These are phyloP conservation scores for Channallabes apus DNA, from an alignment of 2,797 vertebrate genomes.

Conservation along the genomic window DNA sequence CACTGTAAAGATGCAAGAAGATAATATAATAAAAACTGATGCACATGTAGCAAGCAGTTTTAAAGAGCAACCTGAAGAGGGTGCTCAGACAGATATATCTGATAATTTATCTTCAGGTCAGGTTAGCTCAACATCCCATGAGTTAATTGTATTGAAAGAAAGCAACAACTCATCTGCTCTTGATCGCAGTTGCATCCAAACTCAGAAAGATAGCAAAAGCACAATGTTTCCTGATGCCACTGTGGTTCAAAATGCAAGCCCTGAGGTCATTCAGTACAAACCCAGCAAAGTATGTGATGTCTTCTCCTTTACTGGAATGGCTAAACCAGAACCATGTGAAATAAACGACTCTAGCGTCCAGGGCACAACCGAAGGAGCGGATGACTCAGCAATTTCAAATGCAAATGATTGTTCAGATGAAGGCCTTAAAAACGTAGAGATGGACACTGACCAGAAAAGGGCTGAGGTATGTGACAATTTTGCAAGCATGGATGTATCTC, in stretches of 20 bases:
- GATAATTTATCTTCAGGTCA: constrained; percentile 19
- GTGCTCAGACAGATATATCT: constrained; percentile 49
- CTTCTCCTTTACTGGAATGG: background rate
- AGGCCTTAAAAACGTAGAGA: background rate
- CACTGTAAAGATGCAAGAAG: background rate
- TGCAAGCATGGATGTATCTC: background rate
- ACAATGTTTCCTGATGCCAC: background rate
- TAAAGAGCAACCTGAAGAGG: constrained; percentile 15
- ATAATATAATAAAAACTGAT: constrained; percentile 12
- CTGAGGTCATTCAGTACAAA: background rate
- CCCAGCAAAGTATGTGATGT: background rate
- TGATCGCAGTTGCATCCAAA: background rate
- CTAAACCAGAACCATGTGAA: constrained; percentile 23
- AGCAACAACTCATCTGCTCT: background rate
- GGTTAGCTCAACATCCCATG: background rate
- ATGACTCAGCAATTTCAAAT: background rate
- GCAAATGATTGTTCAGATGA: background rate
- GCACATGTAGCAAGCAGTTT: background rate
- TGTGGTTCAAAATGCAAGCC: constrained; percentile 17
- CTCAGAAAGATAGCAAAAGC: constrained; percentile 13
- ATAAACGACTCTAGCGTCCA: constrained; percentile 35
- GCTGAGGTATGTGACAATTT: background rate
- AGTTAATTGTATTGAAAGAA: background rate
- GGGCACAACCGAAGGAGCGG: background rate
- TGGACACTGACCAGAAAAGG: background rate